These are phyloP conservation scores for Cottus gobio DNA, from an alignment of 2,113 vertebrate species.

Conservation along the genomic window DNA sequence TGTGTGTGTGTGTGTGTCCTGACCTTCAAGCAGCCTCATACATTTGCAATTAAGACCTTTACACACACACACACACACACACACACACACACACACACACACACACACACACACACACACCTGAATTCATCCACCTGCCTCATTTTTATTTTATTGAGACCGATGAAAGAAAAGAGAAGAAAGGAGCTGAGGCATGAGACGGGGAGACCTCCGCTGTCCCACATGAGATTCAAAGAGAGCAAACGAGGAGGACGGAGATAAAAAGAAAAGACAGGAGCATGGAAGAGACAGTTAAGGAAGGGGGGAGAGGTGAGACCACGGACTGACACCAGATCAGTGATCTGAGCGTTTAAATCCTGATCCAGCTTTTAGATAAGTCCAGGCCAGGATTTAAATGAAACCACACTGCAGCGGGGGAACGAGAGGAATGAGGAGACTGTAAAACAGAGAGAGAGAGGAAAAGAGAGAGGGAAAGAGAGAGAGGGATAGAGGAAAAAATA, in stretches of 20 bases:
- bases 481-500: no score
- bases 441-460: constrained; percentile 30
- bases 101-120: background rate
- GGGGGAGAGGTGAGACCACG: background rate
- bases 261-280: background rate
- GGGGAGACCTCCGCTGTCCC: background rate
- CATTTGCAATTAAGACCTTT: no score
- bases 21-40: no score
- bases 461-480: background rate
- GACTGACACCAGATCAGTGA: background rate
- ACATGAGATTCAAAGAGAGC: background rate
- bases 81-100: no score
- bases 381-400: constrained; percentile 38
- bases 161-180: background rate
- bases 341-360: constrained; percentile 30
- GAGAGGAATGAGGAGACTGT: constrained; percentile 44
- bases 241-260: background rate
- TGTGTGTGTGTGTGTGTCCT: no score
- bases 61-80: background rate
- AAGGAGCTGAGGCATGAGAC: background rate
- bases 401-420: constrained; percentile 34
- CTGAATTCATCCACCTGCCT: background rate
- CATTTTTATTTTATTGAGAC: background rate
- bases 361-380: constrained; percentile 30
- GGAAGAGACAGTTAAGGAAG: background rate